A percentile compares a stretch with the other conserved stretches of the same genome.
Evolutionary conservation across 2,113 vertebrate species (phyloP).

Genomic region (Enhydra lutris): DNA sequence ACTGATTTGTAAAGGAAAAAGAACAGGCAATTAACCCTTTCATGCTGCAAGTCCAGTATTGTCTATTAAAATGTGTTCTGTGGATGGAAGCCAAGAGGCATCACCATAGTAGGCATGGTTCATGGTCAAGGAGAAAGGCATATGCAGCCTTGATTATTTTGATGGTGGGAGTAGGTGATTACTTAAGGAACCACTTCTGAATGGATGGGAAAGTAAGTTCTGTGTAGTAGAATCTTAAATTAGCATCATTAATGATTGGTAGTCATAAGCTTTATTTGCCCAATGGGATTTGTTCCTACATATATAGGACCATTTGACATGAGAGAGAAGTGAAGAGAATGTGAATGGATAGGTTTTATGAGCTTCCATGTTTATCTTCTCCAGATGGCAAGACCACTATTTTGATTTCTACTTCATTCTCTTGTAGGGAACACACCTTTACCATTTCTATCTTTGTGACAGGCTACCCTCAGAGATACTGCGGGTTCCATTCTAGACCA

Average conservation of each 20-base stretch:
- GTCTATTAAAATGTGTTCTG: not conserved
- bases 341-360: slow-evolving; percentile 36
- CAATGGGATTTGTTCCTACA: slow-evolving; percentile 29
- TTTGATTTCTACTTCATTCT: not conserved
- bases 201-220: not conserved
- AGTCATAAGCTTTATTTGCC: not conserved
- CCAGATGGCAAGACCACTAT: slow-evolving; percentile 29
- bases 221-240: not conserved
- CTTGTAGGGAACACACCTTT: not conserved
- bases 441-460: not conserved
- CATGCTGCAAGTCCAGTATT: not conserved
- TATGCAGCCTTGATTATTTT: not conserved
- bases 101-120: rapidly evolving
- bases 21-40: not conserved
- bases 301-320: slow-evolving; percentile 27
- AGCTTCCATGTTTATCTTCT: not conserved
- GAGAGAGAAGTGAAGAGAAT: slow-evolving; percentile 48
- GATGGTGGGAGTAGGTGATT: not conserved
- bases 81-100: not conserved
- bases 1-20: not conserved
- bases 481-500: not conserved
- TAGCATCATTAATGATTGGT: rapidly evolving
- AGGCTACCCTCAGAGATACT: not conserved
- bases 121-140: not conserved
- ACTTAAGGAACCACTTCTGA: not conserved